Conservation (phyloP, 2,888 invertebrate genomes). For the Drosophila algonquin region DNA sequence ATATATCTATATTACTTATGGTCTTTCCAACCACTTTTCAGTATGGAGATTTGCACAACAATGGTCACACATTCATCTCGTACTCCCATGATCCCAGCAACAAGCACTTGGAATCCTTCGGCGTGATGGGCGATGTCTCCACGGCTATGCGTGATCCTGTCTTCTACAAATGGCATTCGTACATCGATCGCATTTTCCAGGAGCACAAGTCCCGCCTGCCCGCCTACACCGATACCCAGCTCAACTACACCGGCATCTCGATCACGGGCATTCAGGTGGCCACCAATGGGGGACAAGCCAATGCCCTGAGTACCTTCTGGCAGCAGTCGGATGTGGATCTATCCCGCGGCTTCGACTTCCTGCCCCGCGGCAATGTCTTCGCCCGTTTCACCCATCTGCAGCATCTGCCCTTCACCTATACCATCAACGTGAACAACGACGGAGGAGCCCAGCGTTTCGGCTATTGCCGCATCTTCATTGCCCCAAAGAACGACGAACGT, state of each 20-base stretch:
- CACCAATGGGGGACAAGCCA: conserved; percentile 85
- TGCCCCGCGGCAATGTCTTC: conserved; percentile 89
- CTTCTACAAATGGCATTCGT: conserved; percentile 94
- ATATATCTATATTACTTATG: background rate
- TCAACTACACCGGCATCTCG: conserved; percentile 85
- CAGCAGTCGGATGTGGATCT: conserved; percentile 91
- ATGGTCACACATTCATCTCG: conserved; percentile 90
- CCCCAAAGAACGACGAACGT: conserved; percentile 88
- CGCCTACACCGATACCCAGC: conserved; percentile 85
- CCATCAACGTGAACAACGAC: conserved; percentile 87
- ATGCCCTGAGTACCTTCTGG: conserved; percentile 90
- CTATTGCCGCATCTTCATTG: conserved; percentile 88
- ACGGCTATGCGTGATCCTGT: conserved; percentile 94
- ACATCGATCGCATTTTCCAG: conserved; percentile 91
- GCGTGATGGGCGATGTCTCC: conserved; percentile 92
- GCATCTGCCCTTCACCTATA: conserved; percentile 89
- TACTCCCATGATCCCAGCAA: conserved; percentile 92
- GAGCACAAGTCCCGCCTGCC: conserved; percentile 89
- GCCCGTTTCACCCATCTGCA: conserved; percentile 91
- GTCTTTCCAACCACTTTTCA: conserved; percentile 5
- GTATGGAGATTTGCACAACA: conserved; percentile 90
- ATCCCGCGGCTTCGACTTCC: conserved; percentile 92
- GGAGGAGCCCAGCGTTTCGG: conserved; percentile 85
- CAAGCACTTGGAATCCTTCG: conserved; percentile 88
- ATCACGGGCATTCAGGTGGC: conserved; percentile 86